These are phyloP conservation scores for Scalopus aquaticus DNA, from an alignment of 2,113 vertebrate species.

Conservation along the genomic window DNA sequence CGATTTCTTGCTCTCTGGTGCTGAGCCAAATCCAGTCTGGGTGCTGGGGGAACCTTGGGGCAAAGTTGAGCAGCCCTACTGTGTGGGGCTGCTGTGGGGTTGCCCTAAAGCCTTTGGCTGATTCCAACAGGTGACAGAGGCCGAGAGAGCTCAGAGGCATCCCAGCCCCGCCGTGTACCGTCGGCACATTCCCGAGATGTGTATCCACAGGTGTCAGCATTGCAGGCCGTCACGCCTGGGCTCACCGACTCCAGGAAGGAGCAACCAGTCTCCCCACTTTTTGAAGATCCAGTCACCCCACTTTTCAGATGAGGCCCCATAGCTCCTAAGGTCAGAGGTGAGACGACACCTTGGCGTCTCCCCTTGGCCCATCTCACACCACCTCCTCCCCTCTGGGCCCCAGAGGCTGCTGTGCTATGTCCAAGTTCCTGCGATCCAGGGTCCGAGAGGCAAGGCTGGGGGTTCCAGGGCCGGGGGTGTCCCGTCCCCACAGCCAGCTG, in stretches of 20 bases:
- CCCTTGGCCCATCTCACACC: background rate
- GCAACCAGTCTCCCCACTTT: background rate
- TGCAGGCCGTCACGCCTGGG: fast-evolving
- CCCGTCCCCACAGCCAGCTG: fast-evolving
- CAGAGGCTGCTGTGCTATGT: fast-evolving
- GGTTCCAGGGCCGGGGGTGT: background rate
- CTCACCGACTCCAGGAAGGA: background rate
- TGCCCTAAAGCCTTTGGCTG: background rate
- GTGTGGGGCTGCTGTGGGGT: fast-evolving
- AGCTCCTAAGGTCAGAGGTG: background rate
- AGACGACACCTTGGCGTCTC: background rate
- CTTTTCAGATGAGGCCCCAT: background rate
- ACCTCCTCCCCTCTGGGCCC: fast-evolving
- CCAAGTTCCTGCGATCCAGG: background rate
- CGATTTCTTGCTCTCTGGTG: too few species aligned
- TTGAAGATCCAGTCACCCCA: fast-evolving
- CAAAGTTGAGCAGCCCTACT: too few species aligned
- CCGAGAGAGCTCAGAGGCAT: too few species aligned
- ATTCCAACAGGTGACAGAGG: background rate
- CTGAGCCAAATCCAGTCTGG: background rate
- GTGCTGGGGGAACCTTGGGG: background rate
- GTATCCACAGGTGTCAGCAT: background rate
- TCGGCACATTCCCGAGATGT: too few species aligned
- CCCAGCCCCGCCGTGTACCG: too few species aligned
- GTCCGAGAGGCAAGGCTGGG: too few species aligned